Base-by-base conservation (phyloP, 2,888 invertebrate species). In the Amblyjoppa fuscipennis region DNA sequence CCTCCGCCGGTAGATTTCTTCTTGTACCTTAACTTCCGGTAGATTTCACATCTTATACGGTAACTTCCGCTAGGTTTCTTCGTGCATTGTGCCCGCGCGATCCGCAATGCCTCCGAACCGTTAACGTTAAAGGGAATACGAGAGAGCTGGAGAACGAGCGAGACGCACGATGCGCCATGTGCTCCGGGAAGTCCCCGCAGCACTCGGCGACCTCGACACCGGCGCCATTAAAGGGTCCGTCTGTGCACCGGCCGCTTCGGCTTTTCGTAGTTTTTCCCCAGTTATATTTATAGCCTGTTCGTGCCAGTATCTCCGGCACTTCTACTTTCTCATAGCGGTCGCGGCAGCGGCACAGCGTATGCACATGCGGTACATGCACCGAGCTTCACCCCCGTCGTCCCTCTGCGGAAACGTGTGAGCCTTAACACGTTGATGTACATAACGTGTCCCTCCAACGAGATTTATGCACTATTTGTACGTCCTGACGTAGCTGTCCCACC, bases 261-360 rank as follows among this genome's bases (percentile, higher is more conserved):
- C 90, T 90, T 89, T 91, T 88, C 90, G 84, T 88, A 87, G 86
- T 88, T 87, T 88, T 88, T 86, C 45, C 45, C 82, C 73, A 73
- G 84, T 80, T 84, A 76, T 88, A 88, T 88, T 88, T 88, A 88
- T 87, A 74, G 87, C 86, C 77, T 45, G 83, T 80, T 85, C 87
- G 87, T 87, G 87, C 83, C 80, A 56, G 79, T 84, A 81, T 85
- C 83, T 88, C 84, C 84, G 86, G 88, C 81, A 85, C 87, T 82
- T 81, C 85, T 87, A 56, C 16, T 51, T 49, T 81, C 9, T 51
- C 68, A 80, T 73, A 31, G 41, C 64, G 31, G 51, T 25, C 56
- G 70, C 64, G n/a, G 28, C 31, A 41, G 49, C 51, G 41, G 64
- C 11, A 16, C 59, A 38, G 71, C 66, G 84, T 76, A 80, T 84